These are phyloP conservation scores for Arenaria interpres DNA, from an alignment of 2,113 vertebrate species.

Conservation along the genomic window DNA sequence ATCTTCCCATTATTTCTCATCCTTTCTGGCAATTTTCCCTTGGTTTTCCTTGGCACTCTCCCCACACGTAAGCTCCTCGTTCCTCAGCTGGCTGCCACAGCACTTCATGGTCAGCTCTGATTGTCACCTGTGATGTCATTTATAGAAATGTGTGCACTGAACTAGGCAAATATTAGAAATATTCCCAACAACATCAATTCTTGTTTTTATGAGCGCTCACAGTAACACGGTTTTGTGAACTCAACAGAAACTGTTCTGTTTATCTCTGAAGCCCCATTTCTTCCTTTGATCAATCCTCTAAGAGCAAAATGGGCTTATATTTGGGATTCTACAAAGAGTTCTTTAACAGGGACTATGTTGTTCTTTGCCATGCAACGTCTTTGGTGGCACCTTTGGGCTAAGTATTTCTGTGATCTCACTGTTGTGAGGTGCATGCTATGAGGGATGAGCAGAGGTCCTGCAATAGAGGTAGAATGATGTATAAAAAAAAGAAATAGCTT, in stretches of 20 bases:
- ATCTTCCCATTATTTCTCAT: background rate
- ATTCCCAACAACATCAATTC: background rate
- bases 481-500: background rate
- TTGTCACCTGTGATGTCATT: background rate
- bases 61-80: background rate
- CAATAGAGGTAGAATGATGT: background rate
- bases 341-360: background rate
- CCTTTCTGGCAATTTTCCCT: background rate
- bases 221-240: background rate
- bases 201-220: background rate
- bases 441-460: background rate
- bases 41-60: background rate
- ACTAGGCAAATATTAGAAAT: background rate
- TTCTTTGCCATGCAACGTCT: background rate
- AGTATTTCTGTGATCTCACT: background rate
- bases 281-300: background rate
- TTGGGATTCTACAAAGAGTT: background rate
- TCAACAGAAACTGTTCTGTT: background rate
- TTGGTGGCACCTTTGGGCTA: background rate
- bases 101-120: background rate
- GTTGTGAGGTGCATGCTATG: background rate
- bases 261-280: background rate
- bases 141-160: background rate
- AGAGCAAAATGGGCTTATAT: background rate
- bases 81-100: background rate